Conservation (phyloP, 92 coral and sea anemone genomes). For the Zoanthus sociatus region DNA sequence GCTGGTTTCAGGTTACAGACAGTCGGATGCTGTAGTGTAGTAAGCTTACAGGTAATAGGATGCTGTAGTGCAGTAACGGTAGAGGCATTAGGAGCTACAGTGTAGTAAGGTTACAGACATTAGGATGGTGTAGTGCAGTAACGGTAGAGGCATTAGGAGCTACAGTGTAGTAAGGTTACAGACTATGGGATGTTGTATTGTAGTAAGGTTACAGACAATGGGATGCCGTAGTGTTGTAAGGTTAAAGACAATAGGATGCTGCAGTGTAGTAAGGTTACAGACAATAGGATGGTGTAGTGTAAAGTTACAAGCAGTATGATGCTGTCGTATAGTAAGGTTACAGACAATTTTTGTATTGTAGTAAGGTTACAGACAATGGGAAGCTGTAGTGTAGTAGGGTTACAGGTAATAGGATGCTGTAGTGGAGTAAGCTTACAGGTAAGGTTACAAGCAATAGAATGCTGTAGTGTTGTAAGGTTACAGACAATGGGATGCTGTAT, state of each 20-base stretch:
- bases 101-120: not conserved
- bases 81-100: not conserved
- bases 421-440: not conserved
- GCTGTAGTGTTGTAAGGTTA: not conserved
- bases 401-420: not conserved
- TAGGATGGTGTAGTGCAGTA: not conserved
- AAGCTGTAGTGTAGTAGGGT: not conserved
- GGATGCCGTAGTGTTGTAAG: too few relatives aligned
- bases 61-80: not conserved
- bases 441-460: not conserved
- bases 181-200: not conserved
- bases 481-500: not conserved
- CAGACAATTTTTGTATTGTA: not conserved
- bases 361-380: not conserved
- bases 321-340: not conserved
- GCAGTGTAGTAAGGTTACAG: not conserved
- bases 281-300: not conserved
- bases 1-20: not conserved
- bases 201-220: not conserved
- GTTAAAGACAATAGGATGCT: too few relatives aligned
- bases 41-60: too few relatives aligned
- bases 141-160: not conserved
- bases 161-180: not conserved
- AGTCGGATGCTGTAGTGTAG: too few relatives aligned
- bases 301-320: not conserved